Percentiles rank a stretch among this genome's conserved stretches.
phyloP scores from a whole-genome alignment of 2,113 vertebrate genomes.

The Climacteris rufus region DNA sequence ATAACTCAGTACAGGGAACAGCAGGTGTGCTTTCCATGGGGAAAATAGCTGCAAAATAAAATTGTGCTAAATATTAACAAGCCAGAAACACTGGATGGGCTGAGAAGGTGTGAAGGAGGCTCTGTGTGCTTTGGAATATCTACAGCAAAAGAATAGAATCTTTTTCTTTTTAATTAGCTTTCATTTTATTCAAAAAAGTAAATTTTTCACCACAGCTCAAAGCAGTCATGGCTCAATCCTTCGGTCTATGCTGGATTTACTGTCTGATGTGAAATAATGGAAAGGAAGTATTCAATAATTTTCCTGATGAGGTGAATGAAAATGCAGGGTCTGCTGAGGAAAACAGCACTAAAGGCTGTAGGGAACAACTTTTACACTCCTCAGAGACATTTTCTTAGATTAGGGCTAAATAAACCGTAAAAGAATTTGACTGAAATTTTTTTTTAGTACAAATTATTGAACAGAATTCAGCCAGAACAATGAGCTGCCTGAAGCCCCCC shows the following conservation, averaged over 20 bases:
- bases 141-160: background rate
- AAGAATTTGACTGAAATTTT: background rate
- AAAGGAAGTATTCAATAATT: background rate
- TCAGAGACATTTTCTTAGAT: background rate
- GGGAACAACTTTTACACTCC: background rate
- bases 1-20: background rate
- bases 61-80: background rate
- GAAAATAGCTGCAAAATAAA: background rate
- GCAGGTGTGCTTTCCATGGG: background rate
- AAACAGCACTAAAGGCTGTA: background rate
- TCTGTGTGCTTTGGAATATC: background rate
- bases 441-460: background rate
- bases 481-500: background rate
- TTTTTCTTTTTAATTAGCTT: background rate
- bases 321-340: background rate
- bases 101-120: background rate
- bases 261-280: background rate
- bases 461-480: background rate
- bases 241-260: rapidly evolving
- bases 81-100: background rate
- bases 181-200: background rate
- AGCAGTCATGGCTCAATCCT: background rate
- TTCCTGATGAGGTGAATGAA: background rate
- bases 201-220: background rate
- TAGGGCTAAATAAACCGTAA: background rate